phyloP scores from a whole-genome alignment of 2,888 invertebrate species.

The Thyatira batis region DNA sequence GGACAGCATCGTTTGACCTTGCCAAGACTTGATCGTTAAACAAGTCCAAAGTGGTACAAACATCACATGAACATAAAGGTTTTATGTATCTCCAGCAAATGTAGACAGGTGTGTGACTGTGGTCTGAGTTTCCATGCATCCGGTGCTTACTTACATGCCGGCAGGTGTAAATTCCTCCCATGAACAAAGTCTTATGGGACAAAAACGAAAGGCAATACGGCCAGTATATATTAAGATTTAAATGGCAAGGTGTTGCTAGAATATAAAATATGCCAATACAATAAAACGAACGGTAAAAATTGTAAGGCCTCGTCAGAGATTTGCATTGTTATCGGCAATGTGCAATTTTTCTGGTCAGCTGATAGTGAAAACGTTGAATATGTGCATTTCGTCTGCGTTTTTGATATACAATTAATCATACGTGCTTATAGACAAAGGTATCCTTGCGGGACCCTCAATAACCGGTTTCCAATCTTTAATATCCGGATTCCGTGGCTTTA shows the following conservation, averaged over 20 bases:
- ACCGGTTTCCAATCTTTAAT: background rate
- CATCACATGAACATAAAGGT: background rate
- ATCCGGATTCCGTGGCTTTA: background rate
- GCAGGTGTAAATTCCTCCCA: background rate
- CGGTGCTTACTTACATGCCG: background rate
- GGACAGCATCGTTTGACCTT: constrained; percentile 42
- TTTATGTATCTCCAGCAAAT: background rate
- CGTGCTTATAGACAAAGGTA: background rate
- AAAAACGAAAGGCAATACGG: background rate
- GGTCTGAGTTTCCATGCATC: background rate
- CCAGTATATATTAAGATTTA: background rate
- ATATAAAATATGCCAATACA: background rate
- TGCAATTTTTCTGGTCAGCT: background rate
- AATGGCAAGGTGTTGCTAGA: background rate
- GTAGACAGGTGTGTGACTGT: constrained; percentile 7
- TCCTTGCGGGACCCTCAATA: background rate
- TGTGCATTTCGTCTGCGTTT: background rate
- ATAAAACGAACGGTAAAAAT: background rate
- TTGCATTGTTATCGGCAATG: background rate
- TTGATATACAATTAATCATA: background rate
- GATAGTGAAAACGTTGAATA: background rate
- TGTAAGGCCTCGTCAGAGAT: background rate
- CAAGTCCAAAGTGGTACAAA: constrained; percentile 22
- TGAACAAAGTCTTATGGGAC: background rate
- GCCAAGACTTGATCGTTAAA: constrained; percentile 33